Evolutionary conservation across 1,140 invertebrate species (phyloP), one percentile per base, ranked within the genome.

Genomic region (Nylanderia fulva): DNA sequence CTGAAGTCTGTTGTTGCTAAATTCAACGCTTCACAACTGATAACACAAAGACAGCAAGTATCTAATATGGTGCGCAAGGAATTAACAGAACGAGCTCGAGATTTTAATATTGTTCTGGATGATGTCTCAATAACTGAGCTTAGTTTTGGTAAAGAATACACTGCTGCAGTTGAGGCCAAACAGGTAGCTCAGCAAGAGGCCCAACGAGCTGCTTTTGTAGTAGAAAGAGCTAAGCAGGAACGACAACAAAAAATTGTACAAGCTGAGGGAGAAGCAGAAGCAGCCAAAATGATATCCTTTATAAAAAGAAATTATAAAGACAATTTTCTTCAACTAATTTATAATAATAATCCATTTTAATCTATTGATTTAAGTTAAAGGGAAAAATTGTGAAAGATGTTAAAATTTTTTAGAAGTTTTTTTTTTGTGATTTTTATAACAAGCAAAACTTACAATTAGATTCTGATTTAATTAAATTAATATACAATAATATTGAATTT

Each of bases 111-210:
- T 64, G 99, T 99, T 89, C 94, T 99, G 42, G 99, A 99, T 95
- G 99, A 99, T 96, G 99, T 99, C n/a, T 99, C 99, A 5, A 97
- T 99, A 66, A 99, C 99, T 58, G 99, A 99, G 94, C 95, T 99
- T 54, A 99, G 98, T 94, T 99, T 99, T 95, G 99, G 99, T 36
- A 99, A 99, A 94, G 99, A 99, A 95, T 99, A 99, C 92, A 99
- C 99, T n/a, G 99, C 99, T 64, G 99, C 99, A 80, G 99, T 99
- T 91, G 99, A 99, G 96, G 97, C 99, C 9, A 99, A 99, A 95
- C 99, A 99, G 95, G 99, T 99, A 21, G 99, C 99, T 18, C 99
- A 99, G 93, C 99, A 99, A 95, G 99, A 99, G 95, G 99, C 99
- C 15, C 99, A 99, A 95, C 95, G 99, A 90, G 99, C 99, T 56